Evolutionary conservation across 35 echinoderm and acorn worm genomes (phyloP), one percentile per base, ranked within the genome.

Genomic region (Amphiura filiformis): DNA sequence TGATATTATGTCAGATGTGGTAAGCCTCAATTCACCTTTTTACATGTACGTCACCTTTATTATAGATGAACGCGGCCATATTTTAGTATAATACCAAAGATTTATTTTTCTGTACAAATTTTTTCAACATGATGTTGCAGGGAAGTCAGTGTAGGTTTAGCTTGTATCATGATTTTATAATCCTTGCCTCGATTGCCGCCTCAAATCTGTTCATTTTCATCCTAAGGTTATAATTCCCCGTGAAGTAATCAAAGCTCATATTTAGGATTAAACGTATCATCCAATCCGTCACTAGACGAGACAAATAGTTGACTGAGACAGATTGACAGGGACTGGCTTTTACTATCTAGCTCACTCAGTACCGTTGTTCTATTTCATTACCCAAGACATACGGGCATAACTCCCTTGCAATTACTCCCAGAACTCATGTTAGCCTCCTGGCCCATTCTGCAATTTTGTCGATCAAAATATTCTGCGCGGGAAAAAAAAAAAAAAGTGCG

Each of bases 91-190:
- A 70, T n/a, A n/a, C n/a, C n/a, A n/a, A n/a, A n/a, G n/a, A n/a
- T n/a, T n/a, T n/a, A 20, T 20, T 52, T 52, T 52, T 11, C 44
- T 52, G 44, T 52, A 52, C 44, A 11, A 52, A 52, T 7, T 11
- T 52, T 52, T n/a, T n/a, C n/a, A n/a, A n/a, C n/a, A n/a, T n/a
- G n/a, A n/a, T n/a, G 26, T 26, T 70, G 9, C 26, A 2, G 28
- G 26, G 61, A 26, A 70, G 26, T 70, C 61, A 70, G 61, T 70
- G 7, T n/a, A 30, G 17, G n/a, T n/a, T n/a, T n/a, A n/a, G n/a
- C n/a, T 26, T 70, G 61, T 70, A 70, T 70, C 61, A 70, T 70
- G 61, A n/a, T n/a, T 70, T 70, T 70, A 70, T 70, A 70, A 70
- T 70, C 61, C 61, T 70, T 70, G 61, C 61, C 61, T 70, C 26